Conservation (phyloP, 2,113 vertebrate species). For the Mesembrinibis cayennensis region DNA sequence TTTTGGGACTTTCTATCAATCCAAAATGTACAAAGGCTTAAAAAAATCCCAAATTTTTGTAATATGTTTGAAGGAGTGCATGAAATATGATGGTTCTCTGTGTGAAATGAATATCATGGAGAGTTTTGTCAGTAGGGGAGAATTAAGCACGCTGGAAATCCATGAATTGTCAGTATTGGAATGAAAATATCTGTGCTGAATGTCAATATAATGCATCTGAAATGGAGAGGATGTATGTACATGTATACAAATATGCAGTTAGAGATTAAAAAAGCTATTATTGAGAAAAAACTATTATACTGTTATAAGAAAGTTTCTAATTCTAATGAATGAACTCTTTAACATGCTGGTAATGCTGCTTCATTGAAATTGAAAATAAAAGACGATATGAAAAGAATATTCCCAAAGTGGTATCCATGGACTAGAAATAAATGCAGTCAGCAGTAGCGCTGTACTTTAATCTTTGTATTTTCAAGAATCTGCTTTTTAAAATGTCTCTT, state of each 20-base stretch:
- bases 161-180: background rate
- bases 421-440: background rate
- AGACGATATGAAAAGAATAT: background rate
- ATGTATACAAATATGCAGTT: background rate
- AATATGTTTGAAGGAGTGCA: background rate
- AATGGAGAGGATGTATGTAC: background rate
- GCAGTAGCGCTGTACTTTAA: background rate
- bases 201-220: background rate
- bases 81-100: background rate
- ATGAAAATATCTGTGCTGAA: background rate
- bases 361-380: constrained; percentile 1
- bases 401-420: background rate
- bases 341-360: background rate
- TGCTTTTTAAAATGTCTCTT: background rate
- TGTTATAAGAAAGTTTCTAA: background rate
- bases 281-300: background rate
- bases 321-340: background rate
- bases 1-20: constrained; percentile 23
- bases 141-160: constrained; percentile 8
- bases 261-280: background rate
- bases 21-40: background rate
- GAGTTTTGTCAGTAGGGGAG: background rate
- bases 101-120: background rate
- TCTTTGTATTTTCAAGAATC: background rate
- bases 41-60: background rate